Evolutionary conservation across 2,888 invertebrate genomes (phyloP).

Genomic region (Rhabditoides inermis): DNA sequence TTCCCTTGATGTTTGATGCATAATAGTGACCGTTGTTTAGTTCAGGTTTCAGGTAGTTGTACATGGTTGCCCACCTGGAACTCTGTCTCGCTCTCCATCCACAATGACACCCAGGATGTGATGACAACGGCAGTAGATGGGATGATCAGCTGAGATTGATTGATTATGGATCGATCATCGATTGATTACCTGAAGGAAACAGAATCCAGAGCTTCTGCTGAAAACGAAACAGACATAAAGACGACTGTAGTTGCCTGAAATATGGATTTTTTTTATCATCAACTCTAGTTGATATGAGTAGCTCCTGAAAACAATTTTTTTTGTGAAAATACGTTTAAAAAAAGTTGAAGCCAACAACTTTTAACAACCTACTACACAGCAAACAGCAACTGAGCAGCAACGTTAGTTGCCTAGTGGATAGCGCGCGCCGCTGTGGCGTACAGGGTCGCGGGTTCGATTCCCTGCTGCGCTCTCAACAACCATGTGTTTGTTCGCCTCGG

Average conservation of each 20-base stretch:
- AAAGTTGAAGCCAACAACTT: slow-evolving; percentile 4
- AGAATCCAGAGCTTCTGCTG: slow-evolving; percentile 44
- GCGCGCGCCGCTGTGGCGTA: too few species aligned
- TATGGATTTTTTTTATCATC: slow-evolving; percentile 2
- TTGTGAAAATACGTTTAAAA: background rate
- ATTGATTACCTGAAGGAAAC: slow-evolving; percentile 27
- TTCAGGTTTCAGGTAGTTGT: background rate
- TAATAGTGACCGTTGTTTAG: background rate
- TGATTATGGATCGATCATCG: slow-evolving; percentile 3
- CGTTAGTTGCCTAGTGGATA: too few species aligned
- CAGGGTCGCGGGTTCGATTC: too few species aligned
- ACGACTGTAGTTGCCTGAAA: slow-evolving; percentile 44
- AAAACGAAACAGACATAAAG: slow-evolving; percentile 50
- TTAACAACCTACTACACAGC: background rate
- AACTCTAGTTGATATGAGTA: background rate
- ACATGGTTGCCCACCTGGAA: slow-evolving; percentile 24
- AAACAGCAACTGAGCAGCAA: too few species aligned
- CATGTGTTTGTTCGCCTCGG: too few species aligned
- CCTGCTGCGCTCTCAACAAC: too few species aligned
- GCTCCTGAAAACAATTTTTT: background rate
- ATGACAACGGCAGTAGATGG: slow-evolving; percentile 51
- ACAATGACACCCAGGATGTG: slow-evolving; percentile 47
- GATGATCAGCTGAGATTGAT: slow-evolving; percentile 38
- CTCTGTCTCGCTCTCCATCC: slow-evolving; percentile 49
- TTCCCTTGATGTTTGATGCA: background rate